Evolutionary conservation across 1,140 invertebrate genomes (phyloP).

Genomic region (Brachionus plicatilis): DNA sequence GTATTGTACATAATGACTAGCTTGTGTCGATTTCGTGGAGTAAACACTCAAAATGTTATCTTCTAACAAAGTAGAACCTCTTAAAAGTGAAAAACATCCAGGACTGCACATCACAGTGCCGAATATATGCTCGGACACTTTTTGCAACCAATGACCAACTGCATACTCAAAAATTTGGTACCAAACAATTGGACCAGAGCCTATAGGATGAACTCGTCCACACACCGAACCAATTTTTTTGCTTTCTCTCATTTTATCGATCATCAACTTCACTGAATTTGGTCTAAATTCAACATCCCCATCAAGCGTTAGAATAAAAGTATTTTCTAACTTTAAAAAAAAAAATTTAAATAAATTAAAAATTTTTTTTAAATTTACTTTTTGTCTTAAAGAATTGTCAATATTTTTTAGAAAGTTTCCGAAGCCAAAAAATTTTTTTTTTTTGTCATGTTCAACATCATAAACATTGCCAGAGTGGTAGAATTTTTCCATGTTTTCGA

Average conservation of each 20-base stretch:
- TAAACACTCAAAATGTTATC: conserved; percentile 63
- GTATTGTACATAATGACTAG: conserved; percentile 63
- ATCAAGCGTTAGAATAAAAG: conserved; percentile 60
- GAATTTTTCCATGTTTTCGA: conserved; percentile 10
- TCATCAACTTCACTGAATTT: conserved; percentile 56
- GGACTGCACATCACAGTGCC: conserved; percentile 65
- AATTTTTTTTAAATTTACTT: background rate
- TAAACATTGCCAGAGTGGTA: background rate
- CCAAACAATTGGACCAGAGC: conserved; percentile 61
- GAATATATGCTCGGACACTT: conserved; percentile 65
- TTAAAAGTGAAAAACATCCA: conserved; percentile 62
- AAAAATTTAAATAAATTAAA: background rate
- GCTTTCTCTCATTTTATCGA: conserved; percentile 61
- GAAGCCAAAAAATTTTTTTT: conserved; percentile 27
- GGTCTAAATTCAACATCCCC: conserved; percentile 62
- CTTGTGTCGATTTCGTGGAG: conserved; percentile 59
- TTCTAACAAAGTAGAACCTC: conserved; percentile 62
- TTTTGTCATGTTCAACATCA: conserved; percentile 10
- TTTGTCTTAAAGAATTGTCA: background rate
- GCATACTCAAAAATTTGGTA: conserved; percentile 68
- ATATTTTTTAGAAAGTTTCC: conserved; percentile 33
- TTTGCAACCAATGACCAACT: conserved; percentile 66
- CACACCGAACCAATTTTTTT: conserved; percentile 59
- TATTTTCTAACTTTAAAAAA: conserved; percentile 57
- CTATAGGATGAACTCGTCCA: conserved; percentile 60